Conservation (phyloP, 2,888 invertebrate genomes). For the Folsomia candida region DNA sequence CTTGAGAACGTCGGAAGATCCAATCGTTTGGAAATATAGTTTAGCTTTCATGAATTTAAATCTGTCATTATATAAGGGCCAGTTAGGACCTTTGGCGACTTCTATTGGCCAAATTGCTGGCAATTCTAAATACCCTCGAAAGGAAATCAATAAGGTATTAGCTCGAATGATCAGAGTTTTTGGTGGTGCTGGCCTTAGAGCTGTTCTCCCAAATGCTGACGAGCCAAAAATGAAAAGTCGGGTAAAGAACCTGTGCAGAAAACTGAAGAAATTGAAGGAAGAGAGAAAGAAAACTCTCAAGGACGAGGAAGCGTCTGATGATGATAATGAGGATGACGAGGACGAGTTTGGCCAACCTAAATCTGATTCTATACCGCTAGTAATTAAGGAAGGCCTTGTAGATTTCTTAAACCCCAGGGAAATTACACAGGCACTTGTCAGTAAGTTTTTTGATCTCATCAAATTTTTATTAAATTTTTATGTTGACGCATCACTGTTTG, state of each 20-base stretch:
- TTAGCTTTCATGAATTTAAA: slow-evolving; percentile 42
- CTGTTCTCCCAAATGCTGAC: slow-evolving; percentile 42
- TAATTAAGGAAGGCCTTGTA: slow-evolving; percentile 49
- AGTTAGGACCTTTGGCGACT: slow-evolving; percentile 41
- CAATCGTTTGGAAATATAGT: slow-evolving; percentile 34
- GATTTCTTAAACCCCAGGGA: slow-evolving; percentile 46
- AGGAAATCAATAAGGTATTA: slow-evolving; percentile 43
- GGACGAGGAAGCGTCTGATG: slow-evolving; percentile 21
- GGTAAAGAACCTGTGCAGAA: slow-evolving; percentile 47
- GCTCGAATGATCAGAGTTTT: slow-evolving; percentile 49
- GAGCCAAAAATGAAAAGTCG: slow-evolving; percentile 42
- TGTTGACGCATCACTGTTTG: neutral
- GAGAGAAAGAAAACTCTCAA: slow-evolving; percentile 13
- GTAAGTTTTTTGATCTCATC: slow-evolving; percentile 33
- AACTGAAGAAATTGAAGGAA: slow-evolving; percentile 41
- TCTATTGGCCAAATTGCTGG: slow-evolving; percentile 38
- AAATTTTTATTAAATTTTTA: neutral
- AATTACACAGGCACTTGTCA: slow-evolving; percentile 46
- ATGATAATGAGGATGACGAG: slow-evolving; percentile 31
- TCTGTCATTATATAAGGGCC: slow-evolving; percentile 43
- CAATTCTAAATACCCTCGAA: slow-evolving; percentile 39
- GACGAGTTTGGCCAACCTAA: slow-evolving; percentile 37
- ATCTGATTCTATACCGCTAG: slow-evolving; percentile 29
- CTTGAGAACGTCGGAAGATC: slow-evolving; percentile 23
- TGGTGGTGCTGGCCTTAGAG: slow-evolving; percentile 46